Conservation (phyloP, 2,113 vertebrate genomes). For the Poecilia latipinna region DNA sequence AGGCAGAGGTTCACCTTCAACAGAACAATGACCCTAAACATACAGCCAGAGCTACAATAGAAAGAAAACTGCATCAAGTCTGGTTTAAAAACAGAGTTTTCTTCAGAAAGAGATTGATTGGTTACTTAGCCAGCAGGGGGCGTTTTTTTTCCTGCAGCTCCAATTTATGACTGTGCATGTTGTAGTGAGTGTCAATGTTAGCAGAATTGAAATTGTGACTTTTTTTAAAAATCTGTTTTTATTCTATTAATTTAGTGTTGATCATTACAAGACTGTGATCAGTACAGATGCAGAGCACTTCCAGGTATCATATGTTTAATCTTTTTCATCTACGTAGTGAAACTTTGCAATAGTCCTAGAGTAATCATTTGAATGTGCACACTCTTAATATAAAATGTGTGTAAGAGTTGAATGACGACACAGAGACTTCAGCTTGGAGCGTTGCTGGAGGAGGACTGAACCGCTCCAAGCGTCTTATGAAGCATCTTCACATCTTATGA, state of each 20-base stretch:
- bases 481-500: conserved; percentile 41
- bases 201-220: not conserved
- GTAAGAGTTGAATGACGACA: not conserved
- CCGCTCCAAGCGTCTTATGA: too few relatives aligned
- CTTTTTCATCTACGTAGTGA: not conserved
- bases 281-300: not conserved
- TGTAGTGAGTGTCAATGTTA: not conserved
- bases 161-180: not conserved
- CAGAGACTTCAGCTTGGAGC: conserved; percentile 17
- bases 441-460: conserved; percentile 31
- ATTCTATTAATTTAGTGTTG: not conserved
- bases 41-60: too few relatives aligned
- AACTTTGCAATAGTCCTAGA: not conserved
- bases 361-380: not conserved
- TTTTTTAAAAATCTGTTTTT: not conserved
- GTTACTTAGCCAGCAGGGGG: conserved; percentile 71
- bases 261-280: not conserved
- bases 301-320: not conserved
- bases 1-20: not conserved
- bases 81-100: not conserved
- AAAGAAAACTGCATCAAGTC: not conserved
- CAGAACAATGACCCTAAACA: not conserved
- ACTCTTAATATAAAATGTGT: not conserved
- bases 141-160: conserved; percentile 47
- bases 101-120: not conserved